phyloP scores from a whole-genome alignment of 2,113 vertebrate species.

The Rallus limicola region DNA sequence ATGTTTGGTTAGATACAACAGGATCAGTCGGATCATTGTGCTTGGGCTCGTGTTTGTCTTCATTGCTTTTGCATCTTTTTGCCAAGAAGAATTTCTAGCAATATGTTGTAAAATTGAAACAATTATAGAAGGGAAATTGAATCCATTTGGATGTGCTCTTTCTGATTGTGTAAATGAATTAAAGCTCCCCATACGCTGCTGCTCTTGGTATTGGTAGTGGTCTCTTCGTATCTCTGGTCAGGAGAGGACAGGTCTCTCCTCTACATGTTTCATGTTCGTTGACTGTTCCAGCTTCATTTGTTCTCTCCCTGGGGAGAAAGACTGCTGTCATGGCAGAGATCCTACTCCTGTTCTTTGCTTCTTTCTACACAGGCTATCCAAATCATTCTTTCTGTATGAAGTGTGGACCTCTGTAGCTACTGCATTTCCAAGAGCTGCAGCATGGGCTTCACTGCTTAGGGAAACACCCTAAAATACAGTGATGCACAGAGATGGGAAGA shows the following conservation, averaged over 20 bases:
- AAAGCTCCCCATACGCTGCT: neutral
- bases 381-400: neutral
- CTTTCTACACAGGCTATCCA: neutral
- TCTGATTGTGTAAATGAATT: slow-evolving; percentile 14
- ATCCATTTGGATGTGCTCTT: neutral
- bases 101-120: slow-evolving; percentile 28
- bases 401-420: neutral
- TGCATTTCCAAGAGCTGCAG: neutral
- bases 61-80: slow-evolving; percentile 27
- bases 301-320: neutral
- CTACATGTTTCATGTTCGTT: neutral
- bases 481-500: neutral
- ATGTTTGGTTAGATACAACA: slow-evolving; percentile 52
- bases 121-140: slow-evolving; percentile 1
- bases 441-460: neutral
- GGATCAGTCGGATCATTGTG: slow-evolving; percentile 4
- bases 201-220: neutral
- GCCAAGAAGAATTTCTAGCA: slow-evolving; percentile 39
- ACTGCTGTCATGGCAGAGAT: neutral
- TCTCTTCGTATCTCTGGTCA: neutral
- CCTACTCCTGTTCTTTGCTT: neutral
- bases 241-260: neutral
- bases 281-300: neutral
- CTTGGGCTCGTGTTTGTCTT: slow-evolving; percentile 9
- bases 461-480: neutral